A percentile compares a stretch with the other conserved stretches of the same genome.
Conservation (phyloP, 2,113 vertebrate species). For the Dasyprocta punctata region DNA sequence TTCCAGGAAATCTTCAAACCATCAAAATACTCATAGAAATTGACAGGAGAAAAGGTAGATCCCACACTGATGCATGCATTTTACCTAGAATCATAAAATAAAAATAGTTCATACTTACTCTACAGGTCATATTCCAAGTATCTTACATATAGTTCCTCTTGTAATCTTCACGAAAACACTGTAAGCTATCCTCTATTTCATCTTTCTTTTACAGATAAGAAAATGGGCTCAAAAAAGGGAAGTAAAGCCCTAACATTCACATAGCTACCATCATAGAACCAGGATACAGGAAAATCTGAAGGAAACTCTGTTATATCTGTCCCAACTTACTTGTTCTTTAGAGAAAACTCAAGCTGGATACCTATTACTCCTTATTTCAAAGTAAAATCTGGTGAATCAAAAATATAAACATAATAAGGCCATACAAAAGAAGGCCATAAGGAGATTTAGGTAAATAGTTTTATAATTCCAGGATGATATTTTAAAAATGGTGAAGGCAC, state of each 20-base stretch:
- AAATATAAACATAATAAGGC: neutral
- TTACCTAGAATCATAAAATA: neutral
- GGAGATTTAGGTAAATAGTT: constrained; percentile 52
- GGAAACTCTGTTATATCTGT: neutral
- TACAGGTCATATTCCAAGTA: neutral
- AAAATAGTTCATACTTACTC: neutral
- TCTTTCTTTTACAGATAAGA: neutral
- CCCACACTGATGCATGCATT: neutral
- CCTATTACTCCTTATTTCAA: neutral
- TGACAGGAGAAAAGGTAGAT: neutral
- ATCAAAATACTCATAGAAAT: neutral
- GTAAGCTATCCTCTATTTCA: neutral
- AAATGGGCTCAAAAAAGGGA: neutral
- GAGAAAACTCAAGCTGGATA: neutral
- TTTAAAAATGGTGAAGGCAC: constrained; percentile 22
- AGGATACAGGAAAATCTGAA: constrained; percentile 12
- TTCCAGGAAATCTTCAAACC: neutral
- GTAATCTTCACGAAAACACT: neutral
- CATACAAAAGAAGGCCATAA: constrained; percentile 20
- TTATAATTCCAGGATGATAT: constrained; percentile 37
- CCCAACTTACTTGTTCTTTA: neutral
- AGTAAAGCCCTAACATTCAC: neutral
- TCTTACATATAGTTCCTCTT: neutral
- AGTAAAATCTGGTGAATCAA: constrained; percentile 38
- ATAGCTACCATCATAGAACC: neutral